Conservation (phyloP, 2,888 invertebrate genomes). For the Pterostichus niger region DNA sequence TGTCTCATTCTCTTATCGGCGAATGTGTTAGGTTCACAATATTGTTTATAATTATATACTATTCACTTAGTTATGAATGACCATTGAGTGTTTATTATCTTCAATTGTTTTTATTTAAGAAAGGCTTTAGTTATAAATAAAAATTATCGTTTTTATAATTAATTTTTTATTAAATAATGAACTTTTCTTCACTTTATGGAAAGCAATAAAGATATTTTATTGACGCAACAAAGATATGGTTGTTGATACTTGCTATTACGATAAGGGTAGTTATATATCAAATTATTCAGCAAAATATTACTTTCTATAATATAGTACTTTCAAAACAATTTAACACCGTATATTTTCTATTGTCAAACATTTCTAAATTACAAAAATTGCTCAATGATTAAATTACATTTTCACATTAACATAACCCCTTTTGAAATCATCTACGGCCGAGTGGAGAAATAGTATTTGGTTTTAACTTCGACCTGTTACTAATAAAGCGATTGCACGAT, state of each 20-base stretch:
- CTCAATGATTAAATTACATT: no score
- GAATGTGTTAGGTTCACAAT: conserved; percentile 11
- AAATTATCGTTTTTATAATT: conserved; percentile 33
- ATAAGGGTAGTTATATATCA: neutral
- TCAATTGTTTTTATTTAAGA: conserved; percentile 23
- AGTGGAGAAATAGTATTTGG: no score
- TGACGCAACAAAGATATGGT: neutral
- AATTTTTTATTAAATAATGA: conserved; percentile 1
- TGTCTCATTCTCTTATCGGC: conserved; percentile 1
- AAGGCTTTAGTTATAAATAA: conserved; percentile 22
- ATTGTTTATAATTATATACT: conserved; percentile 22
- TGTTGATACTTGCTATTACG: no score
- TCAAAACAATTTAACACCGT: no score
- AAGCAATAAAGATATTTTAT: conserved; percentile 21
- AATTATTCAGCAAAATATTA: no score
- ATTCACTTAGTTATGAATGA: conserved; percentile 28
- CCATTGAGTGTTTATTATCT: conserved; percentile 38
- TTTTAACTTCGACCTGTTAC: no score
- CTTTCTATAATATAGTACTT: no score
- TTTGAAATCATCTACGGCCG: no score
- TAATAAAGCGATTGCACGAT: no score
- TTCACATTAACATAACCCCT: no score
- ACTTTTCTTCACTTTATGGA: conserved; percentile 16
- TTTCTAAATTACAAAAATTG: no score
- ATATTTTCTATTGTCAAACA: no score